These are phyloP conservation scores for Idaea aversata DNA, from an alignment of 2,888 invertebrate genomes.

Conservation along the genomic window DNA sequence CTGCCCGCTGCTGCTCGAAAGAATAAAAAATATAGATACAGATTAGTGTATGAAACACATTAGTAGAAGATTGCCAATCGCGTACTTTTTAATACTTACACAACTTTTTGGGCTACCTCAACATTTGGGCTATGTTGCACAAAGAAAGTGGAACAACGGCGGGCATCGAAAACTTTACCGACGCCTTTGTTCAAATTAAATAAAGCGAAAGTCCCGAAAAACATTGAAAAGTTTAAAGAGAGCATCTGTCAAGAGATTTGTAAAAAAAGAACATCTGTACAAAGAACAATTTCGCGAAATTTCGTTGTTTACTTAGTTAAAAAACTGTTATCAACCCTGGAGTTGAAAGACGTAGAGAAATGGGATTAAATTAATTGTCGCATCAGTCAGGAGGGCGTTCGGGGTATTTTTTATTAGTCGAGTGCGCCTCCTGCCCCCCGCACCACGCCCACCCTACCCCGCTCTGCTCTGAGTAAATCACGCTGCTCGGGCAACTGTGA, in stretches of 20 bases:
- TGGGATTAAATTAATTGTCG: constrained; percentile 81
- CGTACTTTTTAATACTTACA: too few relatives aligned
- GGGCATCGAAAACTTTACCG: background rate
- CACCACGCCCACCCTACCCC: constrained; percentile 33
- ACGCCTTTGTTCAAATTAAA: background rate
- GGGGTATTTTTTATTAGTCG: constrained; percentile 81
- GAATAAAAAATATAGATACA: too few relatives aligned
- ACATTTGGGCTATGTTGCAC: background rate
- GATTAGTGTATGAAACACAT: too few relatives aligned
- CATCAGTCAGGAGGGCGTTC: constrained; percentile 79
- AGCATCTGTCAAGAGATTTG: constrained; percentile 1
- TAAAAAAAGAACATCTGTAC: constrained; percentile 13
- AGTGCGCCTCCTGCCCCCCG: constrained; percentile 50
- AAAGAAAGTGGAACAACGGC: background rate
- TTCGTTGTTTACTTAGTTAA: background rate
- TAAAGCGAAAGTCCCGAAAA: background rate
- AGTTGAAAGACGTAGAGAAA: constrained; percentile 77
- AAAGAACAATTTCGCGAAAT: constrained; percentile 22
- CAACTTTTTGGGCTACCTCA: too few relatives aligned
- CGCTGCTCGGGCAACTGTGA: constrained; percentile 31
- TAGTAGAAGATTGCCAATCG: too few relatives aligned
- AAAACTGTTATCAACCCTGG: constrained; percentile 54
- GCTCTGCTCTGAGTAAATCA: constrained; percentile 67
- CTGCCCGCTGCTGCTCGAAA: too few relatives aligned
- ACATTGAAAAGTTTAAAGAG: background rate